phyloP scores from a whole-genome alignment of 1,140 invertebrate genomes.

The Vanessa tameamea region DNA sequence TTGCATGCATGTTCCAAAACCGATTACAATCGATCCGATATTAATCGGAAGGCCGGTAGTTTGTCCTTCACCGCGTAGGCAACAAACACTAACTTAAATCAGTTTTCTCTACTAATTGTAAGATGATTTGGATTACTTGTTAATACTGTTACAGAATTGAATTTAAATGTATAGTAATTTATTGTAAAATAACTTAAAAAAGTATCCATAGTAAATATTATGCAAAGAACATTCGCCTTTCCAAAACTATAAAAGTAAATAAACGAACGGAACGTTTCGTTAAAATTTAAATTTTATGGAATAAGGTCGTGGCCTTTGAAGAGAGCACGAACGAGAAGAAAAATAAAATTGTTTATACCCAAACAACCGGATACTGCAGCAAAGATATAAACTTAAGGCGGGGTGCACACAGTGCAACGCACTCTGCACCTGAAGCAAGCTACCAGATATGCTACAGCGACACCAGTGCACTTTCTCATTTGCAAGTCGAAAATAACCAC shows the following conservation, averaged over 20 bases:
- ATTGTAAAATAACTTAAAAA: not conserved
- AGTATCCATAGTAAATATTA: not conserved
- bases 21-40: constrained; percentile 33
- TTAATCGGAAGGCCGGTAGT: constrained; percentile 25
- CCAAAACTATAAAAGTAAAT: constrained; percentile 6
- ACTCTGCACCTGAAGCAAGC: constrained; percentile 41
- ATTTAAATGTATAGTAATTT: not conserved
- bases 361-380: constrained; percentile 42
- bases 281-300: constrained; percentile 19
- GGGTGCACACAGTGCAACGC: constrained; percentile 41
- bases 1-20: constrained; percentile 22
- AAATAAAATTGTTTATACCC: constrained; percentile 36
- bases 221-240: not conserved
- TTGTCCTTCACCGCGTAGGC: constrained; percentile 12
- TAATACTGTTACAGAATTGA: not conserved
- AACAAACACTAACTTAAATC: not conserved
- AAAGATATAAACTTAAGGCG: constrained; percentile 39
- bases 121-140: not conserved
- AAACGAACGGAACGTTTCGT: not conserved
- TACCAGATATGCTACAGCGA: constrained; percentile 5
- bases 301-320: constrained; percentile 14
- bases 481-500: constrained; percentile 74
- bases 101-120: no score
- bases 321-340: constrained; percentile 1
- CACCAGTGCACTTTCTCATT: constrained; percentile 67